Percentiles rank a stretch among this genome's conserved stretches.
phyloP scores from a whole-genome alignment of 2,113 vertebrate species.

The Tupaia chinensis region DNA sequence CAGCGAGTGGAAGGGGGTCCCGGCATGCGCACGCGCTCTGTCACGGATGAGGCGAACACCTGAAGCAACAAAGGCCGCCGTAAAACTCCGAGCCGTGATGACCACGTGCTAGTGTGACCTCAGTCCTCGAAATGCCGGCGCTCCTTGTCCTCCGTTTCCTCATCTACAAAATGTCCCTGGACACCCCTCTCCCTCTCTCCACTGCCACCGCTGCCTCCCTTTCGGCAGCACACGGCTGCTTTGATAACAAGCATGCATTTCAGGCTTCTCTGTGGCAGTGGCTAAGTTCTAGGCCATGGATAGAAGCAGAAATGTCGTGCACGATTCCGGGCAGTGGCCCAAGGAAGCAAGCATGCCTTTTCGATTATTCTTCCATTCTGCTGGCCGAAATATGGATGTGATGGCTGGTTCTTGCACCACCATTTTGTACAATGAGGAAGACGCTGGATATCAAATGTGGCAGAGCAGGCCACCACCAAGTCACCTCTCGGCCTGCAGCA shows the following conservation, averaged over 20 bases:
- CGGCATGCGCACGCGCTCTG: too few relatives aligned
- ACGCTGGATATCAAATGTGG: neutral
- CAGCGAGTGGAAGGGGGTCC: too few relatives aligned
- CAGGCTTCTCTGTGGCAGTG: neutral
- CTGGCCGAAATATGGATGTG: neutral
- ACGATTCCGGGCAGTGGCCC: neutral
- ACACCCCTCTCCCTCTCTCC: too few relatives aligned
- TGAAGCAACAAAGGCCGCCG: too few relatives aligned
- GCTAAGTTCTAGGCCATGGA: neutral
- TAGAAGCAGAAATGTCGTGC: neutral
- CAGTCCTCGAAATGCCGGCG: too few relatives aligned
- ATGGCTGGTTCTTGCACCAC: neutral
- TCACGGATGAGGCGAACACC: too few relatives aligned
- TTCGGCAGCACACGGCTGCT: neutral
- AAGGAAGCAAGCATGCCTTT: neutral
- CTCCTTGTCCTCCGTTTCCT: too few relatives aligned
- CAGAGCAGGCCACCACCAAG: neutral
- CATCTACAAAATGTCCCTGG: too few relatives aligned
- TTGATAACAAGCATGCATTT: neutral
- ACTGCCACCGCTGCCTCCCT: neutral
- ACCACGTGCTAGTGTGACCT: too few relatives aligned
- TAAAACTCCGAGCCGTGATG: too few relatives aligned
- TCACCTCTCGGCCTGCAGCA: neutral
- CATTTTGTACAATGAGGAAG: neutral
- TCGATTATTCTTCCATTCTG: neutral